phyloP scores from a whole-genome alignment of 1,140 invertebrate genomes.

The Pogonomyrmex californicus region DNA sequence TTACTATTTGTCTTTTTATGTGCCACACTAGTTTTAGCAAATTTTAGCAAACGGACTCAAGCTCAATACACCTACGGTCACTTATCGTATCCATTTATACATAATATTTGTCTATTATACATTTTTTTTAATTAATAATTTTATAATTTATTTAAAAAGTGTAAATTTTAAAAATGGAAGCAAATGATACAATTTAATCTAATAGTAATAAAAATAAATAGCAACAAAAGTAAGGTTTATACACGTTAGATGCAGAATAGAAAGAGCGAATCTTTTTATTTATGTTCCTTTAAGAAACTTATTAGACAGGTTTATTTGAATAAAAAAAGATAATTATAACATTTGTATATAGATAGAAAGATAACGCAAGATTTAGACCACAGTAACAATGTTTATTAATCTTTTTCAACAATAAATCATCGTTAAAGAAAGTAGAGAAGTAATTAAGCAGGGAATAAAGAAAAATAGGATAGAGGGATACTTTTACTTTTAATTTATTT shows the following conservation, averaged over 20 bases:
- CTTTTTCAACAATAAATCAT: neutral
- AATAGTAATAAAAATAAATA: neutral
- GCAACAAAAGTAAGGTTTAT: neutral
- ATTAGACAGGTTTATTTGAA: neutral
- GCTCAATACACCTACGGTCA: neutral
- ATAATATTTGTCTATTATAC: neutral
- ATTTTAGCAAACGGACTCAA: neutral
- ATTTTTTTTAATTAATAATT: neutral
- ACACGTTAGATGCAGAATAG: neutral
- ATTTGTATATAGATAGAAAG: neutral
- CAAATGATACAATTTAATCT: neutral
- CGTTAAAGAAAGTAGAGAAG: neutral
- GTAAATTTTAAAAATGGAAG: neutral
- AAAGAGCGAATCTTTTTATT: neutral
- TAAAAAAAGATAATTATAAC: neutral
- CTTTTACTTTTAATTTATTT: slow-evolving; percentile 15
- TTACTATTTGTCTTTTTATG: no score
- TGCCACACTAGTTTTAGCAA: no score
- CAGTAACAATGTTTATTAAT: neutral
- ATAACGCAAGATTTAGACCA: neutral
- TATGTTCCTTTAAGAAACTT: neutral
- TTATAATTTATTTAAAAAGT: neutral
- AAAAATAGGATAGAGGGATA: neutral
- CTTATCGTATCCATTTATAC: neutral
- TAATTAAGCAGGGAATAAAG: neutral